Evolutionary conservation across 2,888 invertebrate species (phyloP).

Genomic region (Drosophila tripunctata): DNA sequence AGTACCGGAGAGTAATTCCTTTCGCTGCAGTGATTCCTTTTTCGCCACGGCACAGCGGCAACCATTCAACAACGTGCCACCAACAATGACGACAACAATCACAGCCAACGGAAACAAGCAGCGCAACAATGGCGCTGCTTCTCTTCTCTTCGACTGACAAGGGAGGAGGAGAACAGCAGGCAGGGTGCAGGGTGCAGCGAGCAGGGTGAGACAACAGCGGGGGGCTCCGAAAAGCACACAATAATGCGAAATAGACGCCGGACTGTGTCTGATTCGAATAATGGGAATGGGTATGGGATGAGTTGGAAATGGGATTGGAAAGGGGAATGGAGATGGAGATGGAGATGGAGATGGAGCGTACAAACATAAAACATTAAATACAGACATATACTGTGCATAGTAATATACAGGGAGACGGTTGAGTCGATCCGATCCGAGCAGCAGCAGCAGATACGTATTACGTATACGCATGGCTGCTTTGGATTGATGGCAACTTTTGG

Average conservation of each 20-base stretch:
- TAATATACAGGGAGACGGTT: constrained; percentile 25
- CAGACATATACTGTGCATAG: constrained; percentile 64
- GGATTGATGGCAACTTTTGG: constrained; percentile 75
- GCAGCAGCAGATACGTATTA: constrained; percentile 69
- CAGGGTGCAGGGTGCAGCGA: neutral
- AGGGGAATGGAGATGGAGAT: constrained; percentile 5
- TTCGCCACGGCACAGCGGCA: constrained; percentile 57
- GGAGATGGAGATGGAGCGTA: constrained; percentile 59
- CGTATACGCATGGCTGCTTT: constrained; percentile 79
- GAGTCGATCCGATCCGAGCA: constrained; percentile 7
- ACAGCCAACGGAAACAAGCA: constrained; percentile 80
- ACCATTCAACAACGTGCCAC: constrained; percentile 66
- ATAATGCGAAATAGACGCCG: constrained; percentile 79
- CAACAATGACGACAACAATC: constrained; percentile 81
- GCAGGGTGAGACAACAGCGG: constrained; percentile 33
- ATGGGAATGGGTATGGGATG: constrained; percentile 13
- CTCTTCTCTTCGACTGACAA: constrained; percentile 14
- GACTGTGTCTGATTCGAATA: constrained; percentile 34
- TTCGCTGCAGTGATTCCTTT: constrained; percentile 80
- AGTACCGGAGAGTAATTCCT: constrained; percentile 65
- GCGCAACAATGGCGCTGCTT: constrained; percentile 70
- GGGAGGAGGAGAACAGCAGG: neutral
- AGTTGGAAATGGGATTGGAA: constrained; percentile 12
- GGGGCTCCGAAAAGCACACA: constrained; percentile 59
- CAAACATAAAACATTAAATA: constrained; percentile 81